Base-by-base conservation (phyloP, 2,797 vertebrate genomes). In the Takifugu ocellatus region DNA sequence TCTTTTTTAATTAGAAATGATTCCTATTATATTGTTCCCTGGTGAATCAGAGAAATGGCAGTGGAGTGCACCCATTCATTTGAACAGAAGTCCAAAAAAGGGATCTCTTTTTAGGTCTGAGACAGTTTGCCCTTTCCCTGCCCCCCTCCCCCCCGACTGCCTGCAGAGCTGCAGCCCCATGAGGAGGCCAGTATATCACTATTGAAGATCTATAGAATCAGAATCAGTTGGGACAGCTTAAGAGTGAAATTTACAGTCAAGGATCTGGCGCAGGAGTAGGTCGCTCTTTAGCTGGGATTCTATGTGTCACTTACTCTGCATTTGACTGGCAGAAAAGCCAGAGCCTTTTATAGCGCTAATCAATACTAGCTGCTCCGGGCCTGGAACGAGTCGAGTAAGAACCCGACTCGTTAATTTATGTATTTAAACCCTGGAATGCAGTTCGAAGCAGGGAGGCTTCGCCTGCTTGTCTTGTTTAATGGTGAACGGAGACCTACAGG, bases 171-270 rank as follows among this genome's bases (percentile, higher is more conserved):
- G 29, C 56, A 61, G 66, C 59, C 70, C 63, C 47, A 51, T 63
- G 73, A 54, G 56, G 65, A 57, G 45, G 39, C 51, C 65, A 72
- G 66, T 84, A 78, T 70, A 89, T 85, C 81, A 81, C 79, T 81
- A 88, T 87, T 78, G 86, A 71, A 83, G 83, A 82, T 78, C 83
- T 83, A 77, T 86, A 75, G 78, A 84, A 87, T 87, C 87, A 84
- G 81, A 88, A 72, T 82, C 77, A 83, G 64, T 6, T 45, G 68
- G 77, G 78, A 83, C 77, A 77, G 77, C 70, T 76, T 81, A 65
- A 70, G 62, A 61, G 59, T 66, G 74, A 84, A 72, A 71, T 83
- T 79, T 80, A 61, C 84, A 83, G 82, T 81, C 64, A 77, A 61
- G 78, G 78, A 84, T 81, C 76, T 77, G 72, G 65, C 66, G 75